Evolutionary conservation across 1,140 invertebrate species (phyloP).

Genomic region (Heliconius himera): DNA sequence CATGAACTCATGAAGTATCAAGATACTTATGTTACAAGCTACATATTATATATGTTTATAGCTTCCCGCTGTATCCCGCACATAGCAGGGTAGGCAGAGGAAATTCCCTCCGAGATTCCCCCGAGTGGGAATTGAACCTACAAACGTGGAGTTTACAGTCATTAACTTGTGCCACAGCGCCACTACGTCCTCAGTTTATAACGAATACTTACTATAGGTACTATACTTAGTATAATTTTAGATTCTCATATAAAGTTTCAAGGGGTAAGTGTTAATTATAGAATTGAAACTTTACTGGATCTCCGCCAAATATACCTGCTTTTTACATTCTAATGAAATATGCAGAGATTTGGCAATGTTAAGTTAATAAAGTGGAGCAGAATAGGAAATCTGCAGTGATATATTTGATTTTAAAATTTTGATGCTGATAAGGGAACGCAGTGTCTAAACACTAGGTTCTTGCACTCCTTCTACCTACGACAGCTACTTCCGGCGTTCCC

Average conservation of each 20-base stretch:
- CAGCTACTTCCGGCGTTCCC: too few species aligned
- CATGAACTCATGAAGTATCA: too few species aligned
- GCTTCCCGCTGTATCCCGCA: too few species aligned
- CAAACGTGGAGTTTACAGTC: too few species aligned
- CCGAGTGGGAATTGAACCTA: too few species aligned
- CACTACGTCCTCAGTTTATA: neutral
- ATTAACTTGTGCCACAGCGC: too few species aligned
- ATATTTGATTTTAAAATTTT: neutral
- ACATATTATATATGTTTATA: too few species aligned
- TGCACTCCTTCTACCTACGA: too few species aligned
- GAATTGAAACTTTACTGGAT: slow-evolving; percentile 30
- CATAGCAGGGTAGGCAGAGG: too few species aligned
- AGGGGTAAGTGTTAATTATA: slow-evolving; percentile 23
- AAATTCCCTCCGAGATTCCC: too few species aligned
- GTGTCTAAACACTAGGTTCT: neutral
- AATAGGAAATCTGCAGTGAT: neutral
- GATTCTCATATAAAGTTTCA: neutral
- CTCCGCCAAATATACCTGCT: slow-evolving; percentile 30
- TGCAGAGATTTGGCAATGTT: slow-evolving; percentile 24
- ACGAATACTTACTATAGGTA: neutral
- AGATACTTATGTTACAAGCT: too few species aligned
- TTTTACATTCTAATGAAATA: slow-evolving; percentile 34
- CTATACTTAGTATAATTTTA: neutral
- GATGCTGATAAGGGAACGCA: neutral
- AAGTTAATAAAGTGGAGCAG: neutral